Percentiles rank a stretch among this genome's conserved stretches.
Evolutionary conservation across 37 sponge, comb jelly and placozoan species (phyloP).

Genomic region (Lycopodina hypogea): DNA sequence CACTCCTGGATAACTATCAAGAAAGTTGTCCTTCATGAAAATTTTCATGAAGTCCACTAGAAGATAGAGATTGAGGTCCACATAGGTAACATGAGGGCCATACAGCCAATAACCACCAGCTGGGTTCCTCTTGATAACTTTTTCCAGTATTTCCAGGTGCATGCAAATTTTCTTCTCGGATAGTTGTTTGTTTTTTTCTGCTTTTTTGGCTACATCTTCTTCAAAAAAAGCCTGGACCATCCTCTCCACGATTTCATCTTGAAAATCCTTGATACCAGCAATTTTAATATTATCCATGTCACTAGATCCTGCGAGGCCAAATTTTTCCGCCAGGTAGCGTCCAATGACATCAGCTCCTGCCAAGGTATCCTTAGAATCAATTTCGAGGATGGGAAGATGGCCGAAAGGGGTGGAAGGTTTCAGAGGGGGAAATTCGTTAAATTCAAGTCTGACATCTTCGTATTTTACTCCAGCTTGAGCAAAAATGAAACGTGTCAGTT

Average conservation of each 20-base stretch:
- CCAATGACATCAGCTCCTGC: slow-evolving; percentile 49
- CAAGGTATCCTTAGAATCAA: slow-evolving; percentile 54
- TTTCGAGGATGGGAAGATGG: slow-evolving; percentile 48
- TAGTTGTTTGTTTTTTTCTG: slow-evolving; percentile 12
- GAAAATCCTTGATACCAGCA: slow-evolving; percentile 35
- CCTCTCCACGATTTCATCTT: slow-evolving; percentile 23
- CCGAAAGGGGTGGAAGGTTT: slow-evolving; percentile 62
- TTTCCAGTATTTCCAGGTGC: slow-evolving; percentile 16
- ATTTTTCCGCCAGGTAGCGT: slow-evolving; percentile 54
- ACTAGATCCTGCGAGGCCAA: slow-evolving; percentile 46
- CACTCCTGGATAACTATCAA: slow-evolving; percentile 31
- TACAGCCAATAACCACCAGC: slow-evolving; percentile 29
- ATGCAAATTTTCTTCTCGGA: slow-evolving; percentile 13
- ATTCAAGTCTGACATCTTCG: slow-evolving; percentile 35
- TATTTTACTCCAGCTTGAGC: slow-evolving; percentile 45
- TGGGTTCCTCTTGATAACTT: neutral
- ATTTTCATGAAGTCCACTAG: neutral
- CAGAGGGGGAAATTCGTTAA: slow-evolving; percentile 26
- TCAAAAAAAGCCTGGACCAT: slow-evolving; percentile 12
- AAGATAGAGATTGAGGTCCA: slow-evolving; percentile 23
- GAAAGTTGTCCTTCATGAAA: neutral
- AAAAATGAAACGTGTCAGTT: slow-evolving; percentile 42
- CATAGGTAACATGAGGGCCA: slow-evolving; percentile 46
- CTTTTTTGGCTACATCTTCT: slow-evolving; percentile 42
- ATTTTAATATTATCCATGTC: slow-evolving; percentile 35